These are phyloP conservation scores for Scaptomyza graminum DNA, from an alignment of 1,140 invertebrate species.

Conservation along the genomic window DNA sequence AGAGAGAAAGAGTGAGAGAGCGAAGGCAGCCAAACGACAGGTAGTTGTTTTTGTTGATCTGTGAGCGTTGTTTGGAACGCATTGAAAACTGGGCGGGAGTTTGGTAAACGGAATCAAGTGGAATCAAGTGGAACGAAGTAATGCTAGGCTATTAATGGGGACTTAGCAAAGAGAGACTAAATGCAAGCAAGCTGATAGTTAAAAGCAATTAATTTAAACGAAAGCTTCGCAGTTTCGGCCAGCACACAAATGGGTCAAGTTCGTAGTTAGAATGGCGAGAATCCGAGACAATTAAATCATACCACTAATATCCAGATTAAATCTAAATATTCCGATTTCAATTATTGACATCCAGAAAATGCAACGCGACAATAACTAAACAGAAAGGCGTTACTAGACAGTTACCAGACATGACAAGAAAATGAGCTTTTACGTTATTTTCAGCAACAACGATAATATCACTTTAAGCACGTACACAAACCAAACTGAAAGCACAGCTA, in stretches of 20 bases:
- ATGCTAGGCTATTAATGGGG: slow-evolving; percentile 4
- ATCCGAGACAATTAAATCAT: slow-evolving; percentile 18
- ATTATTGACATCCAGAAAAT: slow-evolving; percentile 10
- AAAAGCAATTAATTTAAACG: slow-evolving; percentile 24
- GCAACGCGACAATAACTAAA: neutral
- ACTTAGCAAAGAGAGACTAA: slow-evolving; percentile 1
- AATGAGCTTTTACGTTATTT: slow-evolving; percentile 3
- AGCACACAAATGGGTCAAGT: slow-evolving; percentile 32
- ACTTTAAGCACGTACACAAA: neutral
- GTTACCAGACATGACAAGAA: neutral
- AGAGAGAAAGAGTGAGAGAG: neutral
- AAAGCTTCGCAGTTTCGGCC: neutral
- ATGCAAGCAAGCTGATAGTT: slow-evolving; percentile 3
- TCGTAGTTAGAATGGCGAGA: slow-evolving; percentile 20
- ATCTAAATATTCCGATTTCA: slow-evolving; percentile 31
- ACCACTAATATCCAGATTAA: slow-evolving; percentile 31
- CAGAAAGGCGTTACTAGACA: neutral
- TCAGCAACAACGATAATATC: slow-evolving; percentile 13
- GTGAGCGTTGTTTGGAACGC: slow-evolving; percentile 22
- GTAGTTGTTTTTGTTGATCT: slow-evolving; percentile 24
- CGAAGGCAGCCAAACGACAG: slow-evolving; percentile 7
- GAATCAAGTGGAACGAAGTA: slow-evolving; percentile 52
- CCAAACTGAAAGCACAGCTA: neutral
- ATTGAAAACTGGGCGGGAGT: slow-evolving; percentile 45
- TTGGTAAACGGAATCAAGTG: slow-evolving; percentile 43